Base-by-base conservation (phyloP, 2,888 invertebrate genomes). In the Agonopterix arenella region DNA sequence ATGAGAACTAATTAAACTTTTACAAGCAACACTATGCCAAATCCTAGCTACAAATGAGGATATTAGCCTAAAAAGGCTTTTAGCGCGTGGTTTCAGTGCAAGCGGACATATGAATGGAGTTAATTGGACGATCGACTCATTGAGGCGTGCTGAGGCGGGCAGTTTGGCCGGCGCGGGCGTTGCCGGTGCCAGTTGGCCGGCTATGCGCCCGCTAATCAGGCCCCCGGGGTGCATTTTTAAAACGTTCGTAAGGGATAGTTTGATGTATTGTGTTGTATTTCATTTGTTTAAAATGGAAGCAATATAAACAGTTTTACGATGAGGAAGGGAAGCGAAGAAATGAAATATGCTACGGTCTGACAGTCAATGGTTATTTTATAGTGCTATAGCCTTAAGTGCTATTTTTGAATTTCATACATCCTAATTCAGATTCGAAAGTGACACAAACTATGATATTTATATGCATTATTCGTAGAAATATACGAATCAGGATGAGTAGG, bases 121-220 rank as follows among this genome's bases (percentile, higher is more conserved):
- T 85, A 84, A 86, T 84, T 84, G 80, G 76, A 76, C 76, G 73
- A 76, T 78, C 76, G 70, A 70, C 74, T 76, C 81, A 81, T 82
- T 81, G 80, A 82, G 80, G 76, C 76, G 74, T 70, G 78, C 67
- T 72, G 72, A 70, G 70, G 65, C 67, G 73, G 69, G 71, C 71
- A 66, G 80, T 77, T 84, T 84, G 85, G 83, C 82, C 66, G 68
- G 61, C 67, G 70, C 61, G 50, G 59, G 64, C 64, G 70, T 62
- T 63, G 58, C 53, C 62, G 55, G 68, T 84, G 86, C 86, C 86
- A 86, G 81, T 78, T 86, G 85, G 88, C 86, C 66, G 59, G 60
- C 59, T 57, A 59, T 57, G 60, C 57, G 58, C 64, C 58, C 73
- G 76, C 76, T 82, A 80, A 83, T 84, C 80, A 80, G 75, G 36